phyloP scores from a whole-genome alignment of 2,797 vertebrate genomes.

The Emydoidea blandingii region DNA sequence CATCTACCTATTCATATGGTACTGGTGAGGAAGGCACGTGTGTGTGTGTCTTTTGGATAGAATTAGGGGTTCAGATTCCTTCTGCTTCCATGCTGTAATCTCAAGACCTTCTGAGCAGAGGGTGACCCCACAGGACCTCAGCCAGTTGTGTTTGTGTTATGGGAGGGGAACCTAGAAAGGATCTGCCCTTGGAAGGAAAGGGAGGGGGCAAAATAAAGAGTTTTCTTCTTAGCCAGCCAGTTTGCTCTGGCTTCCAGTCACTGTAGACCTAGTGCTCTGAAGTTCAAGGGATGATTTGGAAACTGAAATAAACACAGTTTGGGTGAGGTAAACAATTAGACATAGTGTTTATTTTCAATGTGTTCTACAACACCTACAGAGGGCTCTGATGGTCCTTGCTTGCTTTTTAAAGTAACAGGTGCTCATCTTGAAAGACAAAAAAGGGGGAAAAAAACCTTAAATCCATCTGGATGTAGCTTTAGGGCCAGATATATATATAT shows the following conservation, averaged over 20 bases:
- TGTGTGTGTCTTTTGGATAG: neutral
- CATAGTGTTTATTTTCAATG: constrained; percentile 26
- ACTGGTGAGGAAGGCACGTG: neutral
- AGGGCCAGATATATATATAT: neutral
- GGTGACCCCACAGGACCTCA: fast-evolving
- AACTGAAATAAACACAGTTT: constrained; percentile 25
- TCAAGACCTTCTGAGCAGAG: fast-evolving
- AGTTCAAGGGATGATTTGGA: neutral
- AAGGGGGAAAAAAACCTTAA: neutral
- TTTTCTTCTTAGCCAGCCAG: fast-evolving
- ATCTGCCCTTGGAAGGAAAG: fast-evolving
- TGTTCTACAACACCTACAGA: neutral
- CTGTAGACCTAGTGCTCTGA: neutral
- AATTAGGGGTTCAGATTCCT: neutral
- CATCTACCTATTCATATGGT: neutral
- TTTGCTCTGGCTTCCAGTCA: neutral
- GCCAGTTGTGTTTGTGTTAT: neutral
- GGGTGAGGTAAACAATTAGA: neutral
- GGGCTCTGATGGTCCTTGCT: neutral
- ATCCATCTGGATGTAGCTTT: neutral
- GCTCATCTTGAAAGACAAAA: neutral
- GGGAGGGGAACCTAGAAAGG: neutral
- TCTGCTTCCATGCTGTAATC: neutral
- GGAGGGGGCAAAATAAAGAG: fast-evolving
- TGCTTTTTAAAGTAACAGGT: neutral